A percentile compares a stretch with the other conserved stretches of the same genome.
phyloP scores from a whole-genome alignment of 2,888 invertebrate species.

The Epiblema foenella region DNA sequence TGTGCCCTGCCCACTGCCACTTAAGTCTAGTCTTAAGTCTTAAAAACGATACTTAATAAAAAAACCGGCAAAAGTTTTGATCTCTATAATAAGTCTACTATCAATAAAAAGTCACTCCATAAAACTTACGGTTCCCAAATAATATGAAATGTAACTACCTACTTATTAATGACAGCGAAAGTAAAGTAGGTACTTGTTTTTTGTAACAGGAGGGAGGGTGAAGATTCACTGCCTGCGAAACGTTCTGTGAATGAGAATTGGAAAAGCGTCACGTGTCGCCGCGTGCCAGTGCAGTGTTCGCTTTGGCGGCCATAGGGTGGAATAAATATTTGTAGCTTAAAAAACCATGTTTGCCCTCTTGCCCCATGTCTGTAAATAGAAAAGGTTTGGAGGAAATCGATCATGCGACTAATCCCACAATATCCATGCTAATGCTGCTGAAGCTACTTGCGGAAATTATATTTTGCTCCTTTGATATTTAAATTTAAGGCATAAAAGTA shows the following conservation, averaged over 20 bases:
- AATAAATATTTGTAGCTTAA: slow-evolving; percentile 75
- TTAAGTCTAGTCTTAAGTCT: no score
- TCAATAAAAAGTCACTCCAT: no score
- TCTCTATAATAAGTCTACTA: no score
- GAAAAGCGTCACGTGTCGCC: slow-evolving; percentile 66
- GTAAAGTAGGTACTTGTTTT: slow-evolving; percentile 19
- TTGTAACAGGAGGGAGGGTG: slow-evolving; percentile 9
- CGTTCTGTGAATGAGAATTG: slow-evolving; percentile 62
- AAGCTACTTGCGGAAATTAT: slow-evolving; percentile 2
- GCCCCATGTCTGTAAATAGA: slow-evolving; percentile 59
- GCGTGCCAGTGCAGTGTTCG: slow-evolving; percentile 65
- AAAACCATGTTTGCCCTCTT: slow-evolving; percentile 65
- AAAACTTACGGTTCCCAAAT: no score
- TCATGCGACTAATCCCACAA: slow-evolving; percentile 40
- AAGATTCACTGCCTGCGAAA: slow-evolving; percentile 44
- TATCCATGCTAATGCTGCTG: slow-evolving; percentile 31
- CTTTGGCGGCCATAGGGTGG: slow-evolving; percentile 60
- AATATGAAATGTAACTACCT: no score
- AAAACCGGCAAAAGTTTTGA: no score
- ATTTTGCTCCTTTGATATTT: slow-evolving; percentile 7
- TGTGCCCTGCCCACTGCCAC: no score
- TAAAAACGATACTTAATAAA: no score
- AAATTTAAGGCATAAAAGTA: background rate
- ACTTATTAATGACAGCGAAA: no score
- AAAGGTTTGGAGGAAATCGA: slow-evolving; percentile 47